Evolutionary conservation across 2,113 vertebrate species (phyloP).

Genomic region (Tenebrosternarchus preto): DNA sequence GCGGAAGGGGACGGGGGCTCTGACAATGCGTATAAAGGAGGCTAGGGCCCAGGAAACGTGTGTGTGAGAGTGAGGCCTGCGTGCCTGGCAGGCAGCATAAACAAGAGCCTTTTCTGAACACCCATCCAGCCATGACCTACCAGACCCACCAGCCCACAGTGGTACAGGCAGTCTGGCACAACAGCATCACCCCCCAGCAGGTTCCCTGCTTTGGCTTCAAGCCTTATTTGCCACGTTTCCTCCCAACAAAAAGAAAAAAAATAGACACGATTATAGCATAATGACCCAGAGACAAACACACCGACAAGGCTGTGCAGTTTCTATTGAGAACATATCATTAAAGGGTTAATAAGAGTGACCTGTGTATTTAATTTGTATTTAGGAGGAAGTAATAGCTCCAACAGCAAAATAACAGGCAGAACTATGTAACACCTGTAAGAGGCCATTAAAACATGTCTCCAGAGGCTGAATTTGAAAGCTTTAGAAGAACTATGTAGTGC

Average conservation of each 20-base stretch:
- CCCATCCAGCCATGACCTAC: conserved; percentile 73
- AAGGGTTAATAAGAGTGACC: conserved; percentile 35
- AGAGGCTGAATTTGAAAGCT: conserved; percentile 23
- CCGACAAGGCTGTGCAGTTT: conserved; percentile 51
- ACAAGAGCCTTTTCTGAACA: conserved; percentile 74
- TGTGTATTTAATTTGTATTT: conserved; percentile 15
- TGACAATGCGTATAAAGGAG: conserved; percentile 43
- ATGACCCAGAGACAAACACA: conserved; percentile 69
- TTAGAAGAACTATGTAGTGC: background rate
- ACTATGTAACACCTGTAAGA: conserved; percentile 9
- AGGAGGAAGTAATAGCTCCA: background rate
- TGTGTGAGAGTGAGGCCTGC: conserved; percentile 43
- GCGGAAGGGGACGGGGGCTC: conserved; percentile 46
- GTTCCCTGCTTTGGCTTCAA: conserved; percentile 70
- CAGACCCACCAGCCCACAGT: conserved; percentile 66
- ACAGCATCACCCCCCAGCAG: conserved; percentile 58
- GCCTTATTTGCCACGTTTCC: conserved; percentile 68
- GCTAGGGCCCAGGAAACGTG: conserved; percentile 53
- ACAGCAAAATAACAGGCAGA: conserved; percentile 9
- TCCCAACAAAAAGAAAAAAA: conserved; percentile 56
- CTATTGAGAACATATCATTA: conserved; percentile 14
- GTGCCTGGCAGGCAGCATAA: conserved; percentile 65
- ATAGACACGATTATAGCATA: conserved; percentile 67
- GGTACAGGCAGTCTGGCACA: conserved; percentile 67
- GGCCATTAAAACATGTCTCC: background rate